Percentiles rank a stretch among this genome's conserved stretches.
Conservation (phyloP, 1,140 invertebrate species). For the Dreissena rostriformis region DNA sequence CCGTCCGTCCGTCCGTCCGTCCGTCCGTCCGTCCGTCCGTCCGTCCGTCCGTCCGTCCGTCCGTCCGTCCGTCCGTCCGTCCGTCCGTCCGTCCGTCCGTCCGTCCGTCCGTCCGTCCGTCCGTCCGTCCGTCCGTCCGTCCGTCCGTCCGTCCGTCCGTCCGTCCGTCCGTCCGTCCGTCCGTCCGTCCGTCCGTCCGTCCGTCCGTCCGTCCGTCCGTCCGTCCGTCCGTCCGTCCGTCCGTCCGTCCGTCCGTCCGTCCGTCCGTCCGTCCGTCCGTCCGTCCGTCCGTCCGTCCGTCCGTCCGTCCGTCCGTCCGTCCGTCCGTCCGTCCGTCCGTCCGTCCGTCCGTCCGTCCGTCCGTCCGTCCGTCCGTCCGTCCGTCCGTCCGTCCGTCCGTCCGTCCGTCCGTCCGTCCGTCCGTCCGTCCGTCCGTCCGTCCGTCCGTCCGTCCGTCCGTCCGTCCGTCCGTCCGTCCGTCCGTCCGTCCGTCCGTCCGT, state of each 20-base stretch:
- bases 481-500: no score
- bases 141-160: constrained; percentile 8
- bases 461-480: no score
- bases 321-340: constrained; percentile 8
- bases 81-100: constrained; percentile 42
- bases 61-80: constrained; percentile 15
- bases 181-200: constrained; percentile 8
- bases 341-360: constrained; percentile 8
- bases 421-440: constrained; percentile 5
- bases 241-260: constrained; percentile 8
- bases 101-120: constrained; percentile 12
- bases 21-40: constrained; percentile 70
- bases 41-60: constrained; percentile 70
- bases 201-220: constrained; percentile 8
- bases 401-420: constrained; percentile 1
- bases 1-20: constrained; percentile 80
- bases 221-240: constrained; percentile 8
- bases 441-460: no score
- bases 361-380: constrained; percentile 5
- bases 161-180: constrained; percentile 8
- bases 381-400: constrained; percentile 28
- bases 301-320: constrained; percentile 8
- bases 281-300: constrained; percentile 13
- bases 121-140: constrained; percentile 8
- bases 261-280: constrained; percentile 27